Percentiles rank a stretch among this genome's conserved stretches.
phyloP scores from a whole-genome alignment of 2,888 invertebrate species.

The Lasiommata megera region DNA sequence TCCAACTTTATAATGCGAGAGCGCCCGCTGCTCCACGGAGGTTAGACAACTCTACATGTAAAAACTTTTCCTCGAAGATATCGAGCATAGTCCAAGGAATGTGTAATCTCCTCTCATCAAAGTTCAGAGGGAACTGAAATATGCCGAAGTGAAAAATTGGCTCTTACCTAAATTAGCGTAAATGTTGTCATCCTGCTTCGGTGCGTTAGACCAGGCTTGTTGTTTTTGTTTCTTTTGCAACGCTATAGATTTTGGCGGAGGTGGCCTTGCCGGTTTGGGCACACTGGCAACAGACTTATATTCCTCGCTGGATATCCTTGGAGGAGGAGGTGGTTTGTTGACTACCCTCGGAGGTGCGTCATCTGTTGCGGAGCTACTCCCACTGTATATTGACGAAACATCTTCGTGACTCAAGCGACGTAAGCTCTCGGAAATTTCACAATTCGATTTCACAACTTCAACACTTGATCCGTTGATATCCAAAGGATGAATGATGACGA shows the following conservation, averaged over 20 bases:
- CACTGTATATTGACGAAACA: constrained; percentile 77
- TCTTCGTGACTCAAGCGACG: constrained; percentile 75
- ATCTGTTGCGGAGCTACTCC: constrained; percentile 63
- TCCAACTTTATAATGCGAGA: too few relatives aligned
- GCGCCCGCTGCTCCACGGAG: too few relatives aligned
- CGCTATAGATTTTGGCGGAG: constrained; percentile 86
- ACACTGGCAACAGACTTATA: constrained; percentile 74
- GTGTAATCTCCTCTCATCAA: not conserved
- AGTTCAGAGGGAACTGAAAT: too few relatives aligned
- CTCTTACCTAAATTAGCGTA: constrained; percentile 90
- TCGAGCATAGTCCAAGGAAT: not conserved
- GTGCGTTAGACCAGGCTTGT: constrained; percentile 65
- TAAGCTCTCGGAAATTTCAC: constrained; percentile 61
- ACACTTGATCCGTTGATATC: constrained; percentile 91
- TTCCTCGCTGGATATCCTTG: constrained; percentile 79
- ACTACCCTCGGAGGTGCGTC: constrained; percentile 61
- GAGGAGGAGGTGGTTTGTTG: constrained; percentile 89
- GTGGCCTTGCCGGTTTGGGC: constrained; percentile 86
- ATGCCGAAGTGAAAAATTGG: not conserved
- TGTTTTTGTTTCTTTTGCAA: constrained; percentile 83
- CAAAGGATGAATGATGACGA: constrained; percentile 93
- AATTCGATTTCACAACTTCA: constrained; percentile 85
- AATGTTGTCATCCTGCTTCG: constrained; percentile 79
- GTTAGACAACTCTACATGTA: too few relatives aligned
- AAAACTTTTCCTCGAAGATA: not conserved